Evolutionary conservation across 2,113 vertebrate species (phyloP), one percentile per base, ranked within the genome.

Genomic region (Sinocyclocheilus maitianheensis): DNA sequence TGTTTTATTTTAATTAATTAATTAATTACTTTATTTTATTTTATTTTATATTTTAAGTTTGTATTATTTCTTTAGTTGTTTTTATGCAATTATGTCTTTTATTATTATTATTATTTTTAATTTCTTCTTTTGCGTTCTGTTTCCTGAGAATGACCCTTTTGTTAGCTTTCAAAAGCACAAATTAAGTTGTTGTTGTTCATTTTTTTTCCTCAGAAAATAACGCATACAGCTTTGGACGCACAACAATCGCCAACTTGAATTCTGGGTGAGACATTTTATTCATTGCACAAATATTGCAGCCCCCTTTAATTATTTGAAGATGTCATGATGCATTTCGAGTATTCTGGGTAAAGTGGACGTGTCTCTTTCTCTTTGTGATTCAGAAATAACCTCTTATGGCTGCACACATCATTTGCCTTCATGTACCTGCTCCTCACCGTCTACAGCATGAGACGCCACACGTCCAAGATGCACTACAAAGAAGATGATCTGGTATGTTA

Each of bases 401-500:
- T 99, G 81, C 98, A 99, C 94, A 99, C 98, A 0, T 94, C 96
- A 0, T 99, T 99, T 67, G 98, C 98, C 91, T 98, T 98, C 94
- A 94, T 99, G 90, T 99, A 99, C 87, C 96, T 99, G 88, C 95
- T 99, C 84, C 95, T 99, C 90, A 99, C 98, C 0, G 98, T 99
- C 89, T 98, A 97, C 93, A 98, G 97, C 95, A 99, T 99, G 98
- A 96, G 98, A 22, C 95, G 97, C 62, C 98, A 99, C 93, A 99
- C 98, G 5, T 99, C 98, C 82, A 99, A 97, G 93, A 98, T 99
- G 98, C 97, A 97, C 92, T 99, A 99, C 95, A 98, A 97, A 90
- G 97, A 99, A 89, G 98, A 99, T 8, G 98, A 99, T 89, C 94
- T 99, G 97, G 98, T 99, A 78, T 3, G 14, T 22, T 1, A 71